phyloP scores from a whole-genome alignment of 2,888 invertebrate genomes.

The Platycheirus albimanus region DNA sequence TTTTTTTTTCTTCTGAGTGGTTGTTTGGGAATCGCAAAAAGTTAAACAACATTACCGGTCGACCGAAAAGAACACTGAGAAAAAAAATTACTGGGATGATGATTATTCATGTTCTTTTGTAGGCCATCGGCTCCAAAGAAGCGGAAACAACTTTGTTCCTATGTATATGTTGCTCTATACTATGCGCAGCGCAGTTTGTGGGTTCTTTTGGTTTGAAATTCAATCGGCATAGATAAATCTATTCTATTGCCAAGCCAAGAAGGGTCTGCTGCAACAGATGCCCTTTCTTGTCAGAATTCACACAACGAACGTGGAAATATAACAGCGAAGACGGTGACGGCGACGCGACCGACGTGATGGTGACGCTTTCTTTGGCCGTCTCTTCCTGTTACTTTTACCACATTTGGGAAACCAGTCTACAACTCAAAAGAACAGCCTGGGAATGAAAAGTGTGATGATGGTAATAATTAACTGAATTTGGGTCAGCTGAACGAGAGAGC shows the following conservation, averaged over 20 bases:
- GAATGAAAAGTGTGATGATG: slow-evolving; percentile 57
- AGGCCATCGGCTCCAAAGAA: slow-evolving; percentile 38
- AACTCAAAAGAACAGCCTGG: slow-evolving; percentile 30
- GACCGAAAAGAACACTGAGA: slow-evolving; percentile 11
- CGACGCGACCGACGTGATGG: slow-evolving; percentile 1
- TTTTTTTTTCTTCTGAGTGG: neutral
- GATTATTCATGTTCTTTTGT: slow-evolving; percentile 55
- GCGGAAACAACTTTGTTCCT: slow-evolving; percentile 34
- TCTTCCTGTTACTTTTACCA: slow-evolving; percentile 54
- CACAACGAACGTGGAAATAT: slow-evolving; percentile 1
- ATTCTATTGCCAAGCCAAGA: slow-evolving; percentile 7
- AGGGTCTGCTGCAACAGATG: slow-evolving; percentile 18
- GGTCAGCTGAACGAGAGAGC: slow-evolving; percentile 53
- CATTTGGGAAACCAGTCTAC: slow-evolving; percentile 57
- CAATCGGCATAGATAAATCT: slow-evolving; percentile 45
- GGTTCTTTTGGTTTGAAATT: slow-evolving; percentile 16
- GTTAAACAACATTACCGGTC: slow-evolving; percentile 11
- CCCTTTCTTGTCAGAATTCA: slow-evolving; percentile 56
- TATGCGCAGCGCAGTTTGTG: slow-evolving; percentile 4
- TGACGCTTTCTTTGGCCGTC: slow-evolving; percentile 52
- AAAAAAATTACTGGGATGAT: slow-evolving; percentile 32
- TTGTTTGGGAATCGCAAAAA: slow-evolving; percentile 20
- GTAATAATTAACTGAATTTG: slow-evolving; percentile 68
- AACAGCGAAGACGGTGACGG: neutral
- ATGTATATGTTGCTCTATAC: neutral